phyloP scores from a whole-genome alignment of 2,797 vertebrate genomes.

The Lithobates sylvaticus region DNA sequence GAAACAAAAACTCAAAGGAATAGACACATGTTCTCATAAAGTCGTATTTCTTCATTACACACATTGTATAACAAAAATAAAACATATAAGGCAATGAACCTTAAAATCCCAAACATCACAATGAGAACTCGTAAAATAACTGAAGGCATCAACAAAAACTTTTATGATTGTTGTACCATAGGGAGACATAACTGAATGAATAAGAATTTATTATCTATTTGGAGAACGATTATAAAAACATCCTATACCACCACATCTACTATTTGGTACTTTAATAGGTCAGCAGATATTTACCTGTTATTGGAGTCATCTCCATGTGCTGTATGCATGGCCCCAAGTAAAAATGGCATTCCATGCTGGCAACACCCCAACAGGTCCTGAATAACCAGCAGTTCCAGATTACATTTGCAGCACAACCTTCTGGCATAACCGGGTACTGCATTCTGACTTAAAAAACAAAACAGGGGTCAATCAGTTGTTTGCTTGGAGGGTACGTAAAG shows the following conservation, averaged over 20 bases:
- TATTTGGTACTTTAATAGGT: background rate
- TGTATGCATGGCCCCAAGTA: background rate
- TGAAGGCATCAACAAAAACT: background rate
- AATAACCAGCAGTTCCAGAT: too few relatives aligned
- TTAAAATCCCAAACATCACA: constrained; percentile 1
- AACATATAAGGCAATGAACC: constrained; percentile 7
- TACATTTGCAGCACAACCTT: too few relatives aligned
- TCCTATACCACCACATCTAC: background rate
- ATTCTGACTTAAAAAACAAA: too few relatives aligned
- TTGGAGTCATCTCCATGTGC: background rate
- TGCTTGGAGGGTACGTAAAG: too few relatives aligned
- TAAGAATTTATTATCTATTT: background rate
- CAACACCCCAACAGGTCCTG: background rate
- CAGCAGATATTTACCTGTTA: background rate
- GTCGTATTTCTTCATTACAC: constrained; percentile 17
- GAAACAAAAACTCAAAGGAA: constrained; percentile 22
- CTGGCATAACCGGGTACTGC: too few relatives aligned
- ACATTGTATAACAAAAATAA: constrained; percentile 14
- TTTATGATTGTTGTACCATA: background rate
- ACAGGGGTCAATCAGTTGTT: too few relatives aligned
- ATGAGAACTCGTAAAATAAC: background rate
- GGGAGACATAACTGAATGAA: background rate
- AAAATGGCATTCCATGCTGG: background rate
- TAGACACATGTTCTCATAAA: constrained; percentile 42
- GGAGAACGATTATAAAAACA: background rate